Evolutionary conservation across 2,888 invertebrate species (phyloP).

Genomic region (Nowickia ferox): DNA sequence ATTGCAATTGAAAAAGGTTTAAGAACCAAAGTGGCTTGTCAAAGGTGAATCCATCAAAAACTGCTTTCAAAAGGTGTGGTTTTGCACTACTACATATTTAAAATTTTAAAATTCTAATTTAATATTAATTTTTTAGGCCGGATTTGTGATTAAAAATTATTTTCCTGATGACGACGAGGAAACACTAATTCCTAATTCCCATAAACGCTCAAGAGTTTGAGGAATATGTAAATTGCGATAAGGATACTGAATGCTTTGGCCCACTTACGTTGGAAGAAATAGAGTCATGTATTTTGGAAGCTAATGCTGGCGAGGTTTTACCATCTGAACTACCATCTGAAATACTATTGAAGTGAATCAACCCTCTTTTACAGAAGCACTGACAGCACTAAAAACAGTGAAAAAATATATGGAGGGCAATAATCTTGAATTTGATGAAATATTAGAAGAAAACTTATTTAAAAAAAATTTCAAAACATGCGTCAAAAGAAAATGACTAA

Average conservation of each 20-base stretch:
- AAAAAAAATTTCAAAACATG: too few relatives aligned
- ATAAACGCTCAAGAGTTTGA: slow-evolving; percentile 51
- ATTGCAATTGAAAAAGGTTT: slow-evolving; percentile 37
- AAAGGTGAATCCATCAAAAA: slow-evolving; percentile 33
- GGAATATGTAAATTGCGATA: slow-evolving; percentile 55
- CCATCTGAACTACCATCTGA: slow-evolving; percentile 46
- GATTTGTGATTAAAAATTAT: slow-evolving; percentile 43
- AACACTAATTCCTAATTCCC: too few relatives aligned
- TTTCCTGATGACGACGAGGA: slow-evolving; percentile 26
- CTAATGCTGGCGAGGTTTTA: slow-evolving; percentile 42
- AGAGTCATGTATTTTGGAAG: slow-evolving; percentile 41
- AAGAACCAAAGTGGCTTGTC: slow-evolving; percentile 31
- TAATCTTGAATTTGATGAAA: too few relatives aligned
- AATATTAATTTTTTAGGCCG: slow-evolving; percentile 50
- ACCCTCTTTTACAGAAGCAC: slow-evolving; percentile 51
- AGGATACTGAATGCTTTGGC: slow-evolving; percentile 55
- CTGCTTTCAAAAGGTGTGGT: slow-evolving; percentile 30
- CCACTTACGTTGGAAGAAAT: slow-evolving; percentile 51
- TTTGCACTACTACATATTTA: slow-evolving; percentile 43
- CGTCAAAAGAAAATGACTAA: too few relatives aligned
- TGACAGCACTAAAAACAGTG: slow-evolving; percentile 48
- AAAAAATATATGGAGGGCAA: too few relatives aligned
- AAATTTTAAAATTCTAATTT: slow-evolving; percentile 50
- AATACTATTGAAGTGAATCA: slow-evolving; percentile 54
- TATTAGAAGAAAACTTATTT: too few relatives aligned